phyloP scores from a whole-genome alignment of 53 echinoderm and acorn worm species.

The Arbacia lixula region DNA sequence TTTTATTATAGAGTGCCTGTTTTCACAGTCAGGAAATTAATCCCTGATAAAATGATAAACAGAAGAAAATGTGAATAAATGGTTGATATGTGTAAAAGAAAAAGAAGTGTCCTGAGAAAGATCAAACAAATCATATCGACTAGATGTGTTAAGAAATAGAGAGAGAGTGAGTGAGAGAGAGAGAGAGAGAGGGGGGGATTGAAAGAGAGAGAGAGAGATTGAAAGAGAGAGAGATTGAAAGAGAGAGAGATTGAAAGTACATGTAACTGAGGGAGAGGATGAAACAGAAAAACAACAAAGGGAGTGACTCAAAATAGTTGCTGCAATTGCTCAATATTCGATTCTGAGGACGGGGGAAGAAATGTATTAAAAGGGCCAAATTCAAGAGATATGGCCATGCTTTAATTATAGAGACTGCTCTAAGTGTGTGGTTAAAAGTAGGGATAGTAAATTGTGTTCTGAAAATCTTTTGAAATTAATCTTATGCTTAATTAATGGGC shows the following conservation, averaged over 20 bases:
- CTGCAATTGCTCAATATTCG: no score
- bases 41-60: background rate
- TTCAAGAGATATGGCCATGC: no score
- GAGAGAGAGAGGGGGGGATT: background rate
- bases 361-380: no score
- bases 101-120: background rate
- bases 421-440: no score
- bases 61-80: background rate
- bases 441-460: no score
- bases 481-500: no score
- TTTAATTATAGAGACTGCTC: no score
- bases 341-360: no score
- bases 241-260: background rate
- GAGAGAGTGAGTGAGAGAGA: background rate
- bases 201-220: background rate
- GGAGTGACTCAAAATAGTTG: no score
- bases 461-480: no score
- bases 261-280: background rate
- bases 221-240: slow-evolving; percentile 7
- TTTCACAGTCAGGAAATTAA: no score
- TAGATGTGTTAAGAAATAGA: background rate
- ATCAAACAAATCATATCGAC: background rate
- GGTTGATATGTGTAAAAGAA: background rate
- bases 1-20: no score
- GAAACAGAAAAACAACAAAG: background rate